Conservation (phyloP, 2,113 vertebrate species). For the Megalops atlanticus region DNA sequence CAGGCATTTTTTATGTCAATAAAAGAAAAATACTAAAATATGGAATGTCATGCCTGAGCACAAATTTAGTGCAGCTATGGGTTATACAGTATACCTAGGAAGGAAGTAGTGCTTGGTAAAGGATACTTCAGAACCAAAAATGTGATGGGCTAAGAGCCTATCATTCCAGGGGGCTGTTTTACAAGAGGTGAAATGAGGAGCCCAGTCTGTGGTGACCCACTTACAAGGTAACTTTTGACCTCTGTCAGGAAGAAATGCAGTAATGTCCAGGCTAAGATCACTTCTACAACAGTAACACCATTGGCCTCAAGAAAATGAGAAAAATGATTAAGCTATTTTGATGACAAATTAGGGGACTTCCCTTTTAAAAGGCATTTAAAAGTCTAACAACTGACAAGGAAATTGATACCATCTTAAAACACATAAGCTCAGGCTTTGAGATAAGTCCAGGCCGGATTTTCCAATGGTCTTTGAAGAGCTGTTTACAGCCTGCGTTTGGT, state of each 20-base stretch:
- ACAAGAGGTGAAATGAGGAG: neutral
- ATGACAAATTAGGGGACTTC: conserved; percentile 24
- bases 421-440: neutral
- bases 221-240: neutral
- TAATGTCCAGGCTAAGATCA: conserved; percentile 23
- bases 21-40: no score
- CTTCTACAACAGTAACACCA: conserved; percentile 12
- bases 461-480: neutral
- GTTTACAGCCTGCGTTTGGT: neutral
- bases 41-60: no score
- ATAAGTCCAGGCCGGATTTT: neutral
- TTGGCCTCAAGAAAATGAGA: conserved; percentile 11
- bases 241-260: conserved; percentile 7
- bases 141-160: neutral
- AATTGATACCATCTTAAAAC: neutral
- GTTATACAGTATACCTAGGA: no score
- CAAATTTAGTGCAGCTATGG: no score
- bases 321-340: conserved; percentile 7
- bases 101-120: no score
- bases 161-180: neutral
- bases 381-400: conserved; percentile 9
- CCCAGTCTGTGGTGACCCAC: neutral
- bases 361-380: conserved; percentile 6
- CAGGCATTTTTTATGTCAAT: no score
- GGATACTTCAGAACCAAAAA: neutral